These are phyloP conservation scores for Chorisops tibialis DNA, from an alignment of 2,888 invertebrate species.

Conservation along the genomic window DNA sequence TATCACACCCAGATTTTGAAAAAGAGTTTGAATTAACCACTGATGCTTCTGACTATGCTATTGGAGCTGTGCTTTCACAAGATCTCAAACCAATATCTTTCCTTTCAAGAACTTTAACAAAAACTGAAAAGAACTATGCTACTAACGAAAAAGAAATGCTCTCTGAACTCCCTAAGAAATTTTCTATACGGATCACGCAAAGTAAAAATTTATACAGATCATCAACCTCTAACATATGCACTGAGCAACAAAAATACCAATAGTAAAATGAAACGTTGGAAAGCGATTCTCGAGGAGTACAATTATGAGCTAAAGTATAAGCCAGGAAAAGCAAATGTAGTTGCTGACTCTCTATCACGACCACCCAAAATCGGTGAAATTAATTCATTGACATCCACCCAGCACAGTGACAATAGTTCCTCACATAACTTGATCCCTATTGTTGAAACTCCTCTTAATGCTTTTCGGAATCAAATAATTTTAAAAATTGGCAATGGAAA, in stretches of 20 bases:
- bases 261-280: slow-evolving; percentile 34
- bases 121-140: slow-evolving; percentile 14
- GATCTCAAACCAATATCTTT: slow-evolving; percentile 2
- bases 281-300: slow-evolving; percentile 29
- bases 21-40: background rate
- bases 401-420: background rate
- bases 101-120: slow-evolving; percentile 6
- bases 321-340: slow-evolving; percentile 27
- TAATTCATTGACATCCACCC: background rate
- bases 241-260: slow-evolving; percentile 33
- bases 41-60: slow-evolving; percentile 2
- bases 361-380: background rate
- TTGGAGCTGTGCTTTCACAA: slow-evolving; percentile 1
- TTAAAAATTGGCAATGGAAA: background rate
- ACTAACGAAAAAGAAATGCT: slow-evolving; percentile 16
- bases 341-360: slow-evolving; percentile 27
- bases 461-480: background rate
- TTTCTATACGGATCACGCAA: slow-evolving; percentile 5
- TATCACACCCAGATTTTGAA: too few species aligned
- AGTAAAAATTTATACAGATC: too few species aligned
- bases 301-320: slow-evolving; percentile 15
- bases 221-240: too few species aligned
- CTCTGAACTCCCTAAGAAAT: background rate
- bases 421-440: background rate
- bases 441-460: slow-evolving; percentile 1